Evolutionary conservation across 2,797 vertebrate species (phyloP), one percentile per base, ranked within the genome.

Genomic region (Sphenodon punctatus): DNA sequence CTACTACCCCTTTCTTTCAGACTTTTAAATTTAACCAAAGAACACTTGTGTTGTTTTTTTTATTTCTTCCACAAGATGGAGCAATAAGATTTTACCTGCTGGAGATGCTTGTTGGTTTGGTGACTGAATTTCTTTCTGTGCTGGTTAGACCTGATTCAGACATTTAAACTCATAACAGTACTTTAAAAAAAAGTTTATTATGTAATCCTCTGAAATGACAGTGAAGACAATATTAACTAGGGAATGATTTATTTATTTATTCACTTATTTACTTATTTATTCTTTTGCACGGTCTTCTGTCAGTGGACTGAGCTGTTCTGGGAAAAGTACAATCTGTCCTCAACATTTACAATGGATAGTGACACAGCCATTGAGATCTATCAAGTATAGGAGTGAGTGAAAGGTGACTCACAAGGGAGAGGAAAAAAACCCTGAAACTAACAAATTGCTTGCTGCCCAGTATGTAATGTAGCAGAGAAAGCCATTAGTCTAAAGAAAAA

Each of bases 51-150:
- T 70, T 88, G 61, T 12, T 1, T 91, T 90, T 80, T 71, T 48
- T 25, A 63, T 42, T 89, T 81, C 75, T 88, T 90, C 96, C 96
- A 96, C 95, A 90, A 95, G 96, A 94, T 96, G 96, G 95, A 68
- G 93, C 69, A 85, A n/a, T 73, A 36, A 41, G 89, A 90, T 88
- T 43, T 93, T 55, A 63, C 45, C 78, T 61, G 41, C 46, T 60
- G 76, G 41, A 71, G 71, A 45, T 3, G 3, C 22, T 38, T 1
- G 0, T 12, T 41, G 36, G 56, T 74, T 85, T n/a, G 70, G 39
- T 22, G 76, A 89, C 22, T 25, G 27, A 32, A 75, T 79, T 81
- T 85, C 51, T 85, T 89, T 82, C 58, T 79, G 3, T 22, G 61
- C 58, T 27, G 22, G 69, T 88, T 76, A 91, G 75, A 78, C 73